Evolutionary conservation across 1,140 invertebrate genomes (phyloP), one percentile per base, ranked within the genome.

Genomic region (Diorhabda carinulata): DNA sequence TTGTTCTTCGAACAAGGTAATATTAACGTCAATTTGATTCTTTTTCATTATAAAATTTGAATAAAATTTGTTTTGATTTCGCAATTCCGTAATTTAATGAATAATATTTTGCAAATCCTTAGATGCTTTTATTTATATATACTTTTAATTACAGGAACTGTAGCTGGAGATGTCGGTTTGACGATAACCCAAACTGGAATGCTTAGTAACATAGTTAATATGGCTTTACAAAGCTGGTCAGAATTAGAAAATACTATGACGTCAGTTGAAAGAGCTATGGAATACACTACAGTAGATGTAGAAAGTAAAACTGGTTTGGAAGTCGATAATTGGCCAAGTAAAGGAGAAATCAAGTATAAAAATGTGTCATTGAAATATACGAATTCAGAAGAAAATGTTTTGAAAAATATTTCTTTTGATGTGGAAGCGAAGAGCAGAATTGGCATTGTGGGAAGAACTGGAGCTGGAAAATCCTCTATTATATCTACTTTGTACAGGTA

Each of bases 381-480:
- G 2, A 78, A 81, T 0, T 85, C 87, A 0, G 84, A 87, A 89
- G 84, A 88, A 10, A 86, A 88, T 0, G 91, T 95, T 3, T 82
- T 95, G 2, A 93, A 90, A 77, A 85, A 90, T 71, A 81, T 95
- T 2, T 90, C 87, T 71, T 91, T 93, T 57, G 80, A 74, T 3
- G 85, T 90, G 25, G 69, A 84, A 42, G 77, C 86, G 0, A 81
- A 78, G 64, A 87, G 90, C 79, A 90, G 90, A 81, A 83, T 92
- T 8, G 92, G 92, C 4, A 92, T 93, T 6, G 90, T 93, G 5
- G 91, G 93, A 2, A 95, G 58, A 25, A 93, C 91, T n/a, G 92
- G 92, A 3, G 90, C 93, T 57, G 94, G 94, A n/a, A 96, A 95
- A 76, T 91, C 90, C 0, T 92, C 92, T 0, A 83, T 95, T 5